phyloP scores from a whole-genome alignment of 2,888 invertebrate genomes.

The Neria commutata region DNA sequence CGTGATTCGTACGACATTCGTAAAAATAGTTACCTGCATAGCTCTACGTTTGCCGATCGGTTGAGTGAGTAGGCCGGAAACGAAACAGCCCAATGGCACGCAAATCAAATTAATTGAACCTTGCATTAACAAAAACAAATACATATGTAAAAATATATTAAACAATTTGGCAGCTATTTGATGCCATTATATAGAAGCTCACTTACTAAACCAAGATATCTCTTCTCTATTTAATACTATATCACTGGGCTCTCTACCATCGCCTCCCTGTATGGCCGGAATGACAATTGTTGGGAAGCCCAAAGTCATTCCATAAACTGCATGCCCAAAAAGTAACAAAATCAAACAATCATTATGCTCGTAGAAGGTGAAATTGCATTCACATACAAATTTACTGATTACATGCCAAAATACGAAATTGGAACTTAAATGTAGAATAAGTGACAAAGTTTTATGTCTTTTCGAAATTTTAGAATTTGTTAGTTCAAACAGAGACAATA shows the following conservation, averaged over 20 bases:
- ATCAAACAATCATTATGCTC: background rate
- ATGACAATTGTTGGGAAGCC: constrained; percentile 83
- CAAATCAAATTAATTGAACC: constrained; percentile 82
- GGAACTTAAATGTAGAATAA: too few relatives aligned
- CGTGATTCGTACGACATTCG: background rate
- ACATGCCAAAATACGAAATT: too few relatives aligned
- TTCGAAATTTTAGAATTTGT: too few relatives aligned
- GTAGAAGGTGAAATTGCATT: background rate
- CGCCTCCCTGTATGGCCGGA: constrained; percentile 70
- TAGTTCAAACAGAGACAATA: too few relatives aligned
- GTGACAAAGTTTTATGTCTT: too few relatives aligned
- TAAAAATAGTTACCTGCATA: constrained; percentile 67
- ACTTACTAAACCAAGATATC: constrained; percentile 77
- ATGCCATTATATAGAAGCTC: background rate
- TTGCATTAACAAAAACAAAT: too few relatives aligned
- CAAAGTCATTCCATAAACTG: constrained; percentile 78
- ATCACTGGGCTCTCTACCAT: constrained; percentile 59
- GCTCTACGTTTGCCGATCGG: constrained; percentile 74
- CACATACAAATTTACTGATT: too few relatives aligned
- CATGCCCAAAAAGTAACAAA: constrained; percentile 3
- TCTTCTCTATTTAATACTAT: constrained; percentile 67
- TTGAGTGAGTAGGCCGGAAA: constrained; percentile 75
- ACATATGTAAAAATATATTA: constrained; percentile 15
- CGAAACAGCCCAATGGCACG: constrained; percentile 78
- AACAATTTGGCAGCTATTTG: background rate